Evolutionary conservation across 2,113 vertebrate species (phyloP).

Genomic region (Myotis lucifugus): DNA sequence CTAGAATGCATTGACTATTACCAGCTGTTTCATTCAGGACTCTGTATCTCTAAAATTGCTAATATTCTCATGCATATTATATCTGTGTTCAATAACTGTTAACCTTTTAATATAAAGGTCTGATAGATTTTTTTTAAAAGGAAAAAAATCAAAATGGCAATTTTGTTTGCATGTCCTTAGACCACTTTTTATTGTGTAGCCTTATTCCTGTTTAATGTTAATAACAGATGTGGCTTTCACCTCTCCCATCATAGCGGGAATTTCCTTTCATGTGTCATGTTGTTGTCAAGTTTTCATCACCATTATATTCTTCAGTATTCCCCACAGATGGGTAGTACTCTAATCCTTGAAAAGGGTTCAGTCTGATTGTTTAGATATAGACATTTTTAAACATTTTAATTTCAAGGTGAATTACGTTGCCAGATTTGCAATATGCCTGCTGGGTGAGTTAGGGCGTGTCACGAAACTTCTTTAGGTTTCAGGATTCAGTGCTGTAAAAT

Average conservation of each 20-base stretch:
- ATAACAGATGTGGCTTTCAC: constrained; percentile 66
- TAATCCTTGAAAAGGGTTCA: constrained; percentile 28
- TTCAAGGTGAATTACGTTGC: constrained; percentile 52
- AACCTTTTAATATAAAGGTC: not conserved
- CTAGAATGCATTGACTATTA: not conserved
- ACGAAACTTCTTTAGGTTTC: constrained; percentile 30
- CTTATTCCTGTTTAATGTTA: constrained; percentile 58
- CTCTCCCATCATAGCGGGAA: constrained; percentile 61
- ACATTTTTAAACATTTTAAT: constrained; percentile 64
- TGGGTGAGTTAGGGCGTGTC: constrained; percentile 21
- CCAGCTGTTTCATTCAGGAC: not conserved
- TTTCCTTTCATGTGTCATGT: constrained; percentile 77
- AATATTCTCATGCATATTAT: not conserved
- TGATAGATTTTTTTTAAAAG: not conserved
- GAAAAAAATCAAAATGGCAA: not conserved
- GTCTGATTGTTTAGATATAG: not conserved
- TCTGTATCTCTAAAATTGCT: not conserved
- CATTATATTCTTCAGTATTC: constrained; percentile 49
- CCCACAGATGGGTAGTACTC: not conserved
- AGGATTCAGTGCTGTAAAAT: constrained; percentile 27
- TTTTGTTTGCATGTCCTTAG: not conserved
- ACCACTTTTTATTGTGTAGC: not conserved
- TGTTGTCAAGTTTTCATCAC: constrained; percentile 72
- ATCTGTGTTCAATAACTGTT: not conserved
- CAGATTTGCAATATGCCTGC: constrained; percentile 22